These are phyloP conservation scores for Aythya baeri DNA, from an alignment of 2,113 vertebrate genomes.

Conservation along the genomic window DNA sequence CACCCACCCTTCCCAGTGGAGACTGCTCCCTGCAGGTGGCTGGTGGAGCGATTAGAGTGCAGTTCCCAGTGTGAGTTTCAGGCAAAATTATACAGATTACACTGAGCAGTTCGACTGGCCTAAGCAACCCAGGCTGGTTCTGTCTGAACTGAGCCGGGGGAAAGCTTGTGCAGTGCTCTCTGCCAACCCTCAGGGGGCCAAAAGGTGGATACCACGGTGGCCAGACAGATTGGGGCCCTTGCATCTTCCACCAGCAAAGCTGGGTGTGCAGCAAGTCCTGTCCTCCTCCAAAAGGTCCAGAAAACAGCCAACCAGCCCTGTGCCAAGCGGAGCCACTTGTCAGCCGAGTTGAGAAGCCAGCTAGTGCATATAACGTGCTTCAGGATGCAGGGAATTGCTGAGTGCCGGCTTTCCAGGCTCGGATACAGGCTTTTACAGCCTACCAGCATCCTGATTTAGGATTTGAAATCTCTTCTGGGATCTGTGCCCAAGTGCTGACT, in stretches of 20 bases:
- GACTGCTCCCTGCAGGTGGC: background rate
- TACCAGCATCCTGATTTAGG: background rate
- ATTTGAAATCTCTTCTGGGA: background rate
- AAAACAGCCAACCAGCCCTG: background rate
- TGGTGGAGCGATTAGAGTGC: background rate
- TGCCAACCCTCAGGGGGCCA: background rate
- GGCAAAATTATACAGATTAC: background rate
- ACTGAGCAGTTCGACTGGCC: background rate
- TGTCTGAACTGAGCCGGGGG: background rate
- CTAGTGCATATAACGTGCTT: background rate
- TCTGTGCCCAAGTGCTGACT: background rate
- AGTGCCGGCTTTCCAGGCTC: background rate
- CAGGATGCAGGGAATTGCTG: background rate
- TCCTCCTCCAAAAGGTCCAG: background rate
- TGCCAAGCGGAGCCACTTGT: background rate
- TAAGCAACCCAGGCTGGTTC: background rate
- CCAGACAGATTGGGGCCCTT: background rate
- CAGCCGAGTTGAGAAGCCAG: background rate
- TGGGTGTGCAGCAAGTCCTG: background rate
- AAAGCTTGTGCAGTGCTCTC: background rate
- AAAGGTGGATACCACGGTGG: accelerated
- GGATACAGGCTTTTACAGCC: background rate
- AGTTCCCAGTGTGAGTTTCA: background rate
- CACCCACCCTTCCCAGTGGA: background rate
- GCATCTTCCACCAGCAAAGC: background rate